Conservation (phyloP, 2,797 vertebrate genomes). For the Anableps anableps region DNA sequence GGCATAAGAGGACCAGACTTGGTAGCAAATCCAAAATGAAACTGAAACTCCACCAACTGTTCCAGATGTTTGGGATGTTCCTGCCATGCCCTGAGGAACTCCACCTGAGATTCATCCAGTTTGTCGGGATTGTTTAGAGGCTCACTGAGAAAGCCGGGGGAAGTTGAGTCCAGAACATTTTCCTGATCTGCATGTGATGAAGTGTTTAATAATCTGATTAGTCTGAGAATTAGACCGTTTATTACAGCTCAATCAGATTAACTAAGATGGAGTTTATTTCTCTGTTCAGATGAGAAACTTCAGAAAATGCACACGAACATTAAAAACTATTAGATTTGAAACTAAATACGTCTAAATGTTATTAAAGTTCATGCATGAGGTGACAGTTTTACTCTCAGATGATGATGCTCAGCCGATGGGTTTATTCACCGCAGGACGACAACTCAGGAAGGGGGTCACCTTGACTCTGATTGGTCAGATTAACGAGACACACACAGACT, state of each 20-base stretch:
- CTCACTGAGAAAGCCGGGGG: neutral
- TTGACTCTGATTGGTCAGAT: slow-evolving; percentile 37
- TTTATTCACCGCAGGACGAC: neutral
- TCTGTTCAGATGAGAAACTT: neutral
- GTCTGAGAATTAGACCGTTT: neutral
- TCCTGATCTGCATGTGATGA: slow-evolving; percentile 2
- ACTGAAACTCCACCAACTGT: neutral
- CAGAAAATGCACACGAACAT: neutral
- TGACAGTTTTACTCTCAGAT: neutral
- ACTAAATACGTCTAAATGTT: neutral
- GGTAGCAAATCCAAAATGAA: neutral
- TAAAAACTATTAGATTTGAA: neutral
- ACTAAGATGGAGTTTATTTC: neutral
- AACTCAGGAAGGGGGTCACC: slow-evolving; percentile 21
- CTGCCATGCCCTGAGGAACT: neutral
- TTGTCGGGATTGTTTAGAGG: neutral
- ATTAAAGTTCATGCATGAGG: neutral
- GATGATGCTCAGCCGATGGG: neutral
- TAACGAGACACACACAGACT: slow-evolving; percentile 3
- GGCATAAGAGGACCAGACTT: too few relatives aligned
- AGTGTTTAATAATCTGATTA: slow-evolving; percentile 12
- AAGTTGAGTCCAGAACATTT: slow-evolving; percentile 6
- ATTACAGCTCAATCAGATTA: slow-evolving; percentile 1
- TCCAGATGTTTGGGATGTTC: neutral
- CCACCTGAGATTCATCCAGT: neutral